Evolutionary conservation across 2,113 vertebrate species (phyloP), one percentile per base, ranked within the genome.

Genomic region (Corythoichthys haematopterus): DNA sequence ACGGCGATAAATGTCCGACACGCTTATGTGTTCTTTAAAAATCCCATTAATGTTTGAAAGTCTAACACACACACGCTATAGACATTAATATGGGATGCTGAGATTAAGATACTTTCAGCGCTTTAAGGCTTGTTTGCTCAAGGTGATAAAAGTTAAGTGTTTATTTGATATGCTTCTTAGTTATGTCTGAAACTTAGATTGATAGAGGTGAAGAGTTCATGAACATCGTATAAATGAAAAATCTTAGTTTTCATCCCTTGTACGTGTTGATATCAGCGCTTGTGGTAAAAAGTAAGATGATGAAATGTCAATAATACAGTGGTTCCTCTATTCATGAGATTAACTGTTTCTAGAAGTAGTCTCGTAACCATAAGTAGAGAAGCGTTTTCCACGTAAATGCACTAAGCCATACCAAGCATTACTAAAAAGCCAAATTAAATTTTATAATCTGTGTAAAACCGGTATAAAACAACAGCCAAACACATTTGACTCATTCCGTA

Each of bases 31-130:
- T 70, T 52, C 65, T 75, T 68, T 47, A 36, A 28, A 83, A 79
- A 84, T 87, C 79, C 77, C 63, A 55, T 86, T 81, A 85, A 10
- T 66, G 64, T 83, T 78, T 76, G 72, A 75, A 82, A 74, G 66
- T 67, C 66, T 74, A 16, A 55, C 66, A 74, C 28, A 52, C 64
- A 51, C 43, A 53, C 61, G 16, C 55, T n/a, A 55, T 38, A 50
- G 52, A 77, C 37, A 45, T 16, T 38, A 11, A 61, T 9, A 20
- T 6, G 43, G 16, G 58, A 43, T 38, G n/a, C n/a, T 12, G 58
- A n/a, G 58, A 20, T 55, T 2, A 38, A 59, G 56, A 60, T n/a
- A n/a, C 37, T 9, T 16, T 43, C 10, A 43, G 15, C n/a, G 58
- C 58, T 60, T 40, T 9, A n/a, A 60, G 58, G 58, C 58, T 4